Evolutionary conservation across 2,113 vertebrate genomes (phyloP).

Genomic region (Daubentonia madagascariensis): DNA sequence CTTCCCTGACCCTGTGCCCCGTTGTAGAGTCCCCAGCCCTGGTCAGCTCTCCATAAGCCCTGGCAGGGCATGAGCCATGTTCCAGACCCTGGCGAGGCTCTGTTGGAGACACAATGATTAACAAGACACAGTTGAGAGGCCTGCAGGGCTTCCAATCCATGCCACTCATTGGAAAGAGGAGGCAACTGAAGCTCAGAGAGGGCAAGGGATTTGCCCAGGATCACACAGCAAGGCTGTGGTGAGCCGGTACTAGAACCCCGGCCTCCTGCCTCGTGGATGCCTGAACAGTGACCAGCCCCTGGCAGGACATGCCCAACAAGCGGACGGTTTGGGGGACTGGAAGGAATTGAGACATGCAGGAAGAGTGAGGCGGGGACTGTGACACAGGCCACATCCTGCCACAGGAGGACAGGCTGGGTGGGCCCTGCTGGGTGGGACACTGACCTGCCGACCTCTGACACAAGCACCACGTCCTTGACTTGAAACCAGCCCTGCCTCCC

Average conservation of each 20-base stretch:
- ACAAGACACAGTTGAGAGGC: background rate
- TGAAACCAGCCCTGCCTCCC: background rate
- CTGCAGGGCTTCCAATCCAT: background rate
- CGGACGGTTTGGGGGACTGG: too few relatives aligned
- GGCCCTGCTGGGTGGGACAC: background rate
- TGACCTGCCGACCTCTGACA: background rate
- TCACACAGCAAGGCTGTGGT: background rate
- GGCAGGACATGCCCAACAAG: accelerated
- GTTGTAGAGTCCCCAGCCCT: background rate
- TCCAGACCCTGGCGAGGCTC: background rate
- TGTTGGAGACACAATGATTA: accelerated
- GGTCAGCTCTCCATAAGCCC: background rate
- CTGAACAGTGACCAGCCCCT: background rate
- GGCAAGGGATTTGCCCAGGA: background rate
- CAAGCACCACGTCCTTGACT: background rate
- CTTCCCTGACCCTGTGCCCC: background rate
- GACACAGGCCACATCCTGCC: too few relatives aligned
- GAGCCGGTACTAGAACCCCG: too few relatives aligned
- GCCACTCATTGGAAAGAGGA: background rate
- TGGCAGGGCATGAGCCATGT: accelerated
- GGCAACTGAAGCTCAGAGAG: background rate
- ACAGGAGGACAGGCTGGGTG: too few relatives aligned
- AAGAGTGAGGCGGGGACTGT: background rate
- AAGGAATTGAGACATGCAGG: accelerated
- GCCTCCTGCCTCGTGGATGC: accelerated